Base-by-base conservation (phyloP, 2,113 vertebrate genomes). In the Holacanthus passer region DNA sequence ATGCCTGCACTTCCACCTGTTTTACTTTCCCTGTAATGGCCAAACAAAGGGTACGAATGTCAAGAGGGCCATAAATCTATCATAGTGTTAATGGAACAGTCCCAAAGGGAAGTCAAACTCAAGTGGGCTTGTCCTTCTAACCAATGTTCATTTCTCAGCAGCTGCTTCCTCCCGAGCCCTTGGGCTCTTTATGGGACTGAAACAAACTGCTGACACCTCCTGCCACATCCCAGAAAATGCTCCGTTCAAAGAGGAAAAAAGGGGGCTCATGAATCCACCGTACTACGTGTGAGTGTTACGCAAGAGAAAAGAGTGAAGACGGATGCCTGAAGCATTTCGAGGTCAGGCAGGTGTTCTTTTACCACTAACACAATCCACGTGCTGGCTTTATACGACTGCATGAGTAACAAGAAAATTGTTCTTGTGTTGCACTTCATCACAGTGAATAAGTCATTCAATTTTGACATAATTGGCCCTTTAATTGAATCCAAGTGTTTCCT, bases 61-160 rank as follows among this genome's bases (percentile, higher is more conserved):
- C 82, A 88, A 77, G 83, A 60, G 89, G 74, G 67, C 83, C 88
- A 67, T 94, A 92, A 94, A 94, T 94, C 90, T 84, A 59, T 87
- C 84, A 58, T 9, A 27, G 82, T 79, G 90, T 60, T 91, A 85
- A 93, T 89, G 74, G 53, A 87, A 88, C 63, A 77, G 83, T 74
- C 93, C 86, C 90, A 31, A 53, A 84, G 92, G 91, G 83, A 84
- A 63, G 89, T 81, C 84, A 79, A 70, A 86, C 78, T 82, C 78
- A 90, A 90, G 84, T 72, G 56, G 86, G 79, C 72, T 73, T 77
- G 56, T 90, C 83, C 87, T 65, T 77, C 77, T 62, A 85, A 77
- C 85, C 83, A 29, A 50, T 50, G 81, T 83, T 90, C 72, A 63
- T 73, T 84, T 84, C 91, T 86, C 83, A 79, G 89, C 91, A 93